Evolutionary conservation across 2,797 vertebrate genomes (phyloP).

Genomic region (Cichlasoma orientale): DNA sequence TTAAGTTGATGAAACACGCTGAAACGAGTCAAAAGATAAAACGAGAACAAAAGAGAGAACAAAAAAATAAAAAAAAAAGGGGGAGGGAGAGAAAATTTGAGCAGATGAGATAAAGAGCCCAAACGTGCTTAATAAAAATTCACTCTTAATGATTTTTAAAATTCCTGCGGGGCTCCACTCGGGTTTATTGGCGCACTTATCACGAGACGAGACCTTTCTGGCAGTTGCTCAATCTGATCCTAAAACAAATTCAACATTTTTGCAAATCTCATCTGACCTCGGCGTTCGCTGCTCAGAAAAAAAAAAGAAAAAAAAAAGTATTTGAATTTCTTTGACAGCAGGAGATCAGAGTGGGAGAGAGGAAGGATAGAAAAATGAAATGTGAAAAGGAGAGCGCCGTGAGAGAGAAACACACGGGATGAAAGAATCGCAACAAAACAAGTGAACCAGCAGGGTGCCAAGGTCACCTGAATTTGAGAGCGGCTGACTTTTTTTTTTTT

Average conservation of each 20-base stretch:
- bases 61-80: neutral
- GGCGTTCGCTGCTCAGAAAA: slow-evolving; percentile 7
- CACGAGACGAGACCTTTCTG: slow-evolving; percentile 11
- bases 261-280: slow-evolving; percentile 48
- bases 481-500: slow-evolving; percentile 34
- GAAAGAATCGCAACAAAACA: slow-evolving; percentile 68
- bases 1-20: slow-evolving; percentile 54
- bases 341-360: slow-evolving; percentile 58
- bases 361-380: slow-evolving; percentile 29
- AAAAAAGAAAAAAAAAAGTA: slow-evolving; percentile 24
- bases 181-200: slow-evolving; percentile 20
- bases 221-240: slow-evolving; percentile 31
- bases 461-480: slow-evolving; percentile 59
- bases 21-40: slow-evolving; percentile 44
- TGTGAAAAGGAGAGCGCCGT: slow-evolving; percentile 26
- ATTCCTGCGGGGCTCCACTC: slow-evolving; percentile 27
- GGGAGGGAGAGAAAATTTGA: neutral
- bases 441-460: slow-evolving; percentile 63
- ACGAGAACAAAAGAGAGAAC: slow-evolving; percentile 29
- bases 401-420: slow-evolving; percentile 50
- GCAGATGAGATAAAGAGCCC: slow-evolving; percentile 36
- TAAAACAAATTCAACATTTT: slow-evolving; percentile 21
- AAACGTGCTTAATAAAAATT: slow-evolving; percentile 40
- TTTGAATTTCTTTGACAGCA: slow-evolving; percentile 64
- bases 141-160: slow-evolving; percentile 34